Conservation (phyloP, 2,888 invertebrate genomes). For the Drosophila birchii region DNA sequence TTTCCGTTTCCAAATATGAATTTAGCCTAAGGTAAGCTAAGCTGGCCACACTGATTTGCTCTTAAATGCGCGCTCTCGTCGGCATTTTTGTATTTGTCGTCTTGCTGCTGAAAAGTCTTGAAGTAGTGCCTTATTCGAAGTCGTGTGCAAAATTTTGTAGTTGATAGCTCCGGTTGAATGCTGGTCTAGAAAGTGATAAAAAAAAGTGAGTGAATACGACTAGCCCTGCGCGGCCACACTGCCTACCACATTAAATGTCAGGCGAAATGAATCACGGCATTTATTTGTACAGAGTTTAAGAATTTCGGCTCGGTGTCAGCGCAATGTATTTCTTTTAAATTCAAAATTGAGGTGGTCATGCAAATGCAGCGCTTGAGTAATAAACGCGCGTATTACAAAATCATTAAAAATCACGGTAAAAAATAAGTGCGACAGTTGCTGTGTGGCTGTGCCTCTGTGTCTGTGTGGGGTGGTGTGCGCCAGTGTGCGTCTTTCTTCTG, state of each 20-base stretch:
- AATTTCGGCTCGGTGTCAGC: conserved; percentile 28
- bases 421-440: conserved; percentile 74
- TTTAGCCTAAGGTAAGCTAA: too few relatives aligned
- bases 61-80: conserved; percentile 71
- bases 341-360: conserved; percentile 11
- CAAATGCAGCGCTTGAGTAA: conserved; percentile 39
- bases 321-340: conserved; percentile 2
- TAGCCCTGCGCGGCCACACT: conserved; percentile 46
- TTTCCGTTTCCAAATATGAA: too few relatives aligned
- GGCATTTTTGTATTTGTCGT: conserved; percentile 76
- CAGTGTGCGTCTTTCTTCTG: conserved; percentile 47
- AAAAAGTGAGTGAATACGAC: conserved; percentile 55
- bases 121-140: conserved; percentile 51
- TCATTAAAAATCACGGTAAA: conserved; percentile 79
- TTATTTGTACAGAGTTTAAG: conserved; percentile 1
- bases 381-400: conserved; percentile 79
- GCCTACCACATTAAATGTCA: conserved; percentile 34
- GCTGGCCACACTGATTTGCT: conserved; percentile 12
- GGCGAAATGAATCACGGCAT: conserved; percentile 34
- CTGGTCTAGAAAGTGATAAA: conserved; percentile 33
- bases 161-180: conserved; percentile 27
- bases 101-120: conserved; percentile 67
- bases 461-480: conserved; percentile 38
- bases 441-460: conserved; percentile 44
- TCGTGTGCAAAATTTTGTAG: conserved; percentile 54